Percentiles rank a stretch among this genome's conserved stretches.
These are phyloP conservation scores for Deilephila porcellus DNA, from an alignment of 2,888 invertebrate genomes.

Conservation along the genomic window DNA sequence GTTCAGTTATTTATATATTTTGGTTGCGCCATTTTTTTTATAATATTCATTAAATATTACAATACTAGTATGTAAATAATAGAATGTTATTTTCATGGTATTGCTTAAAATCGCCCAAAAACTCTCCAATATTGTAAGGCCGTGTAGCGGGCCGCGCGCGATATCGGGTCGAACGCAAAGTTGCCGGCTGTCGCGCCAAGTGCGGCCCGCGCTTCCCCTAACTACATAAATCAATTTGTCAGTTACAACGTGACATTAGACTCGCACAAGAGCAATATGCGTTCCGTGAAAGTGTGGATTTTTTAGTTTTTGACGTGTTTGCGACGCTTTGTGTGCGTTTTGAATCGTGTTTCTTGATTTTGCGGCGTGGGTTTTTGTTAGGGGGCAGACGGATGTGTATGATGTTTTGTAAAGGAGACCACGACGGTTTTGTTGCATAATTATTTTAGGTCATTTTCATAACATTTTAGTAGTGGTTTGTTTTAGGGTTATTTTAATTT, in stretches of 20 bases:
- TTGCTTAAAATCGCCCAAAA: neutral
- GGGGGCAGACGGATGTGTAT: neutral
- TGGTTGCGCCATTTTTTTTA: no score
- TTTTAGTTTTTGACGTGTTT: constrained; percentile 23
- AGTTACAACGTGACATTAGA: constrained; percentile 67
- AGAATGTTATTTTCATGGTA: no score
- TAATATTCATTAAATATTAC: no score
- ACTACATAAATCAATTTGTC: constrained; percentile 82
- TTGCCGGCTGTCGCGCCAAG: constrained; percentile 51
- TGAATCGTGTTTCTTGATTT: constrained; percentile 8
- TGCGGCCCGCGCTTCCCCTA: constrained; percentile 51
- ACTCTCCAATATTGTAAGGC: neutral
- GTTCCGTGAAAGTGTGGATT: constrained; percentile 34
- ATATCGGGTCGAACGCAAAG: constrained; percentile 59
- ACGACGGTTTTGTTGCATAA: neutral
- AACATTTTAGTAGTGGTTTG: no score
- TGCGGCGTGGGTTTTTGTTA: constrained; percentile 7
- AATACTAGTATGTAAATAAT: no score
- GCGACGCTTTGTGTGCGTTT: constrained; percentile 24
- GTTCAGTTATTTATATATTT: no score
- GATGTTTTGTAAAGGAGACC: no score
- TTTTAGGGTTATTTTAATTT: no score
- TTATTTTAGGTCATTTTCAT: no score
- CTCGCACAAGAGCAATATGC: constrained; percentile 52
- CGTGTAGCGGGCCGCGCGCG: constrained; percentile 49